Evolutionary conservation across 37 sponge, comb jelly and placozoan species (phyloP).

Genomic region (Chondrilla cf. caribensis): DNA sequence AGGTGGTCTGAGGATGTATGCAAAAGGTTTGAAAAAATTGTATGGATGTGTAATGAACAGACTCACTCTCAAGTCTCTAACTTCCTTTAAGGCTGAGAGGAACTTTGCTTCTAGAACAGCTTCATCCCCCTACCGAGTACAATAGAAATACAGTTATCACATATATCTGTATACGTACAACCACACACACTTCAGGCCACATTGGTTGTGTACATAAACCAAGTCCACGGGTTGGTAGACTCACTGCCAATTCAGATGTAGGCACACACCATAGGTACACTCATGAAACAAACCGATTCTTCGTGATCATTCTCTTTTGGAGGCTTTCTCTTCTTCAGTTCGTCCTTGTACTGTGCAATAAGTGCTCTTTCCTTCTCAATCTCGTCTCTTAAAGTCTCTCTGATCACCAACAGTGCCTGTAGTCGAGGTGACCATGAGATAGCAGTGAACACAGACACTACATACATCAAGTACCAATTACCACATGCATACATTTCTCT

Average conservation of each 20-base stretch:
- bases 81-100: conserved; percentile 49
- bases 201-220: too few species aligned
- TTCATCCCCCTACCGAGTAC: conserved; percentile 54
- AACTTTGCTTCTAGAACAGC: conserved; percentile 55
- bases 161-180: too few species aligned
- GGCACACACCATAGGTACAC: too few species aligned
- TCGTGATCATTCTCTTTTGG: not conserved
- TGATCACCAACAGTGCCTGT: conserved; percentile 9
- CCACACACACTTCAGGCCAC: too few species aligned
- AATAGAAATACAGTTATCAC: not conserved
- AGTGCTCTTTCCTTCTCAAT: conserved; percentile 2
- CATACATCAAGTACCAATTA: too few species aligned
- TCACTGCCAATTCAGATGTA: too few species aligned
- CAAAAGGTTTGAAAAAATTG: too few species aligned
- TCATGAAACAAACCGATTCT: conserved; percentile 4
- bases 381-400: conserved; percentile 13
- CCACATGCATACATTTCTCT: conserved; percentile 6
- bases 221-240: too few species aligned
- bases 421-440: not conserved
- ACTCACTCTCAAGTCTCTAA: conserved; percentile 47
- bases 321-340: not conserved
- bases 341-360: conserved; percentile 1
- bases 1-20: too few species aligned
- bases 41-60: conserved; percentile 5
- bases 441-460: not conserved